Evolutionary conservation across 1,140 invertebrate genomes (phyloP).

Genomic region (Chrysoperla carnea): DNA sequence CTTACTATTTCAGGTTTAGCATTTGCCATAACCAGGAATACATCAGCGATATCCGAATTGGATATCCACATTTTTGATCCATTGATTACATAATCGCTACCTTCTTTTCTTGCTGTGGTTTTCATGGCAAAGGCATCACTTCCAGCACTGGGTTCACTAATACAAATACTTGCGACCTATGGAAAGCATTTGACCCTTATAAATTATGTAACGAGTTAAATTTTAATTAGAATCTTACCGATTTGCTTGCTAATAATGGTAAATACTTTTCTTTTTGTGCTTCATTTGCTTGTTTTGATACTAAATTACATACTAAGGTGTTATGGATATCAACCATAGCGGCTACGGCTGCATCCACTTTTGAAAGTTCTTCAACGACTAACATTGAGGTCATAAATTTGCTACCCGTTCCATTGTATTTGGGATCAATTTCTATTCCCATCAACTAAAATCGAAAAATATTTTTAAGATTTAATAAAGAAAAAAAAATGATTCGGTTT

Average conservation of each 20-base stretch:
- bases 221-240: conserved; percentile 26
- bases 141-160: conserved; percentile 75
- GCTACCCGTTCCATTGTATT: conserved; percentile 74
- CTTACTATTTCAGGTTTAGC: conserved; percentile 58
- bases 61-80: conserved; percentile 93
- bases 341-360: conserved; percentile 77
- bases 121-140: conserved; percentile 81
- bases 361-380: conserved; percentile 84
- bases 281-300: conserved; percentile 64
- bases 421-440: conserved; percentile 76
- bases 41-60: conserved; percentile 77
- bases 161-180: conserved; percentile 79
- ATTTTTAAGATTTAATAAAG: too few species aligned
- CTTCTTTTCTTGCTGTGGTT: conserved; percentile 73
- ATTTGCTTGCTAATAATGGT: conserved; percentile 59
- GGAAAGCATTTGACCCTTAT: conserved; percentile 9
- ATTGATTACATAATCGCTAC: conserved; percentile 60
- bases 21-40: conserved; percentile 84
- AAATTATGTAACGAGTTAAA: conserved; percentile 1
- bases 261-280: conserved; percentile 80
- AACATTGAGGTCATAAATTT: conserved; percentile 80
- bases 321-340: conserved; percentile 88
- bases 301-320: conserved; percentile 75
- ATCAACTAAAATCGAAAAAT: conserved; percentile 57
- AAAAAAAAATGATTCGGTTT: too few species aligned